Percentiles rank a stretch among this genome's conserved stretches.
phyloP scores from a whole-genome alignment of 2,113 vertebrate species.

The Pholis gunnellus region DNA sequence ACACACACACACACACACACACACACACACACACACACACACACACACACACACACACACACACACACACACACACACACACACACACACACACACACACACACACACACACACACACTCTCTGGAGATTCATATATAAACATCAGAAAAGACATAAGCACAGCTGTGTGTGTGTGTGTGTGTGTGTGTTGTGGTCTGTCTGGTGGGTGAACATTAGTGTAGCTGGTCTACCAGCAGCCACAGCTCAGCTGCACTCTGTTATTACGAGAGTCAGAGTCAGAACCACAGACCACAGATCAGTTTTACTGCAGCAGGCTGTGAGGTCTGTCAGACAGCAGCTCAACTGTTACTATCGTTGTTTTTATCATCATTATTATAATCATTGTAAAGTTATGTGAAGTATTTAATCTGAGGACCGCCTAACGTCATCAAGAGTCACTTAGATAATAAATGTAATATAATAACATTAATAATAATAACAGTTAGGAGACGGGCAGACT shows the following conservation, averaged over 20 bases:
- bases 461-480: background rate
- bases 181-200: background rate
- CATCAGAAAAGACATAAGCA: background rate
- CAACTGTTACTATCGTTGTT: background rate
- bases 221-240: conserved; percentile 22
- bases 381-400: background rate
- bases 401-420: background rate
- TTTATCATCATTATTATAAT: background rate
- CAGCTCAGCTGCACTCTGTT: conserved; percentile 32
- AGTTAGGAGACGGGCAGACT: background rate
- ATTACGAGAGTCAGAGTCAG: conserved; percentile 1
- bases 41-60: conserved; percentile 7
- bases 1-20: conserved; percentile 16
- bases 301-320: background rate
- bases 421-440: background rate
- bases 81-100: conserved; percentile 15
- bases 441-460: background rate
- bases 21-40: conserved; percentile 16
- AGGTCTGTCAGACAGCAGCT: background rate
- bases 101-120: conserved; percentile 1
- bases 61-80: conserved; percentile 16
- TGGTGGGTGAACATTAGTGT: background rate
- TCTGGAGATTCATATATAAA: background rate
- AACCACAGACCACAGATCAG: conserved; percentile 58
- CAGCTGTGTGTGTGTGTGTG: background rate